Conservation (phyloP, 2,797 vertebrate genomes). For the Macrochelys suwanniensis region DNA sequence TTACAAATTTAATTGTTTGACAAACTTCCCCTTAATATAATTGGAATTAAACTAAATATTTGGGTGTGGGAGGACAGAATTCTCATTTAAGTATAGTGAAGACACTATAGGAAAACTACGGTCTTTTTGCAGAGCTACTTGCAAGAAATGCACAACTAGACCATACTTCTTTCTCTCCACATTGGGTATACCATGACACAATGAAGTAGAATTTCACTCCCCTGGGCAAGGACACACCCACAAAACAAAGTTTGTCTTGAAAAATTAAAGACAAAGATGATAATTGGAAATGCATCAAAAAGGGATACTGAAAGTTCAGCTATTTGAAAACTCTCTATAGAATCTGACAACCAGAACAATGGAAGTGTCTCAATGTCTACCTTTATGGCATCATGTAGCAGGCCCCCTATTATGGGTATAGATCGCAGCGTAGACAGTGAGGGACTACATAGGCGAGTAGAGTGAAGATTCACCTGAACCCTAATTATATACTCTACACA, state of each 20-base stretch:
- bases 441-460: neutral
- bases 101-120: neutral
- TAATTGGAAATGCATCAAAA: neutral
- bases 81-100: neutral
- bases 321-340: neutral
- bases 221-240: neutral
- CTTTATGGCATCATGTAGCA: neutral
- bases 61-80: neutral
- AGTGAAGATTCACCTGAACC: neutral
- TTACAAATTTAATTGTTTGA: neutral
- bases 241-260: neutral
- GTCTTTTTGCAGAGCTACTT: neutral
- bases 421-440: neutral
- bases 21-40: neutral
- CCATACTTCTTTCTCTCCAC: neutral
- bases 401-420: neutral
- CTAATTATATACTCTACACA: neutral
- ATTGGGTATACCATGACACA: neutral
- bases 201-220: neutral
- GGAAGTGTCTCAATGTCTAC: neutral
- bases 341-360: neutral
- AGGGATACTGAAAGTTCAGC: neutral
- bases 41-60: neutral
- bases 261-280: neutral
- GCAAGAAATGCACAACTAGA: neutral